Conservation (phyloP, 2,113 vertebrate genomes). For the Podarcis muralis region DNA sequence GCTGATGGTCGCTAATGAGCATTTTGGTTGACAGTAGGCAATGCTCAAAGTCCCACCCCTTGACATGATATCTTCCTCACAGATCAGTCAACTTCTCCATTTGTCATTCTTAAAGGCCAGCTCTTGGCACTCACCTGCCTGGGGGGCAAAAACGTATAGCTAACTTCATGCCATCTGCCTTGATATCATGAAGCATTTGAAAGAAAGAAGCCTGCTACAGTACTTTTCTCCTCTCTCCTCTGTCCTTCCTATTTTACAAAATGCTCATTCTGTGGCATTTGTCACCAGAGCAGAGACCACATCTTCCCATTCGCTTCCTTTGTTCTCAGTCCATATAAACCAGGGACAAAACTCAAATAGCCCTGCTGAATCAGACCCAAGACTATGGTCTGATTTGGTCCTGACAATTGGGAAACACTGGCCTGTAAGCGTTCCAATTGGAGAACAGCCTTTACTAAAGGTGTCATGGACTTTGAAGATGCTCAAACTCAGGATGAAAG, state of each 20-base stretch:
- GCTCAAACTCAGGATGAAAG: too few relatives aligned
- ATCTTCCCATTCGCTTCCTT: not conserved
- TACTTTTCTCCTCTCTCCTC: not conserved
- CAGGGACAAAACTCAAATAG: not conserved
- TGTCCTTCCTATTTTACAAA: not conserved
- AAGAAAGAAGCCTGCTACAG: not conserved
- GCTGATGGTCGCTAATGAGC: conserved; percentile 29
- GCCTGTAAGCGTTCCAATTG: too few relatives aligned
- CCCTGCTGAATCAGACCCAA: not conserved
- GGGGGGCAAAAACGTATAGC: not conserved
- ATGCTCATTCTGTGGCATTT: not conserved
- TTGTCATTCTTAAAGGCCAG: conserved; percentile 27
- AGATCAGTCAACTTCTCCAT: not conserved
- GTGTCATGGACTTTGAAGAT: too few relatives aligned
- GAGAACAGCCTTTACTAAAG: too few relatives aligned
- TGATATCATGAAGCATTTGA: not conserved
- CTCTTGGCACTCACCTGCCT: not conserved
- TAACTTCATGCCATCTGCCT: not conserved
- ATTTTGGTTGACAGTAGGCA: conserved; percentile 6
- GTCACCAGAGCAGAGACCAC: not conserved
- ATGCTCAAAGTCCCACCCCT: not conserved
- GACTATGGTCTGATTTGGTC: not conserved
- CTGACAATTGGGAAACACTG: too few relatives aligned
- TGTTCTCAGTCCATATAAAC: not conserved
- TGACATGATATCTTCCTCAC: not conserved